phyloP scores from a whole-genome alignment of 2,113 vertebrate species.

The Microtus ochrogaster region DNA sequence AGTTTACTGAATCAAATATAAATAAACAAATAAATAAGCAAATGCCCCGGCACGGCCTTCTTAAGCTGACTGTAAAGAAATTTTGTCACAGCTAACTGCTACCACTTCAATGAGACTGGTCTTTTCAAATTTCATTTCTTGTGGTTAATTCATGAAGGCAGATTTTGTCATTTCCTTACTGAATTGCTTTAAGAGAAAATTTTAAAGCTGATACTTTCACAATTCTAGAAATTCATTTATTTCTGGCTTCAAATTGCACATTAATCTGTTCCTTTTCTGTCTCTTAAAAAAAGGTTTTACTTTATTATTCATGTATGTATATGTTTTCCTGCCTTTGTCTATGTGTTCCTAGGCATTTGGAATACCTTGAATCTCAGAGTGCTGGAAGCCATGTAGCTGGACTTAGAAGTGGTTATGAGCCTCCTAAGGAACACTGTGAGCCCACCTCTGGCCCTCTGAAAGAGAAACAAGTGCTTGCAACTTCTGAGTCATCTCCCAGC shows the following conservation, averaged over 20 bases:
- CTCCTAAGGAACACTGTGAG: too few relatives aligned
- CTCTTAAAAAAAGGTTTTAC: neutral
- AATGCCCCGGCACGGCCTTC: neutral
- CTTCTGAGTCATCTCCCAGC: neutral
- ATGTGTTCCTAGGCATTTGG: neutral
- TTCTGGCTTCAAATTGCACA: neutral
- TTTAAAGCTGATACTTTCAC: neutral
- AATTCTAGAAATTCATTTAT: neutral
- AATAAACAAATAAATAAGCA: slow-evolving; percentile 57
- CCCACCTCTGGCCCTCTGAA: too few relatives aligned
- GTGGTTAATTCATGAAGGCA: neutral
- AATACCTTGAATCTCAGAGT: too few relatives aligned
- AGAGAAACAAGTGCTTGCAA: neutral
- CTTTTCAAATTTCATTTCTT: neutral
- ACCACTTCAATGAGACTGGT: neutral
- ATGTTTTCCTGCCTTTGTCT: neutral
- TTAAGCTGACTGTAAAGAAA: neutral
- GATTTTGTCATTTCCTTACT: neutral
- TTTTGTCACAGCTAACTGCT: neutral
- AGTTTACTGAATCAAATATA: slow-evolving; percentile 38
- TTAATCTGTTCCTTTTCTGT: neutral
- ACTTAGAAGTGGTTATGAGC: too few relatives aligned
- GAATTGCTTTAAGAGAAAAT: neutral
- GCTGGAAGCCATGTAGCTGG: neutral
- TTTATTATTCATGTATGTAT: neutral